Base-by-base conservation (phyloP, 2,797 vertebrate genomes). In the Etheostoma perlongum region DNA sequence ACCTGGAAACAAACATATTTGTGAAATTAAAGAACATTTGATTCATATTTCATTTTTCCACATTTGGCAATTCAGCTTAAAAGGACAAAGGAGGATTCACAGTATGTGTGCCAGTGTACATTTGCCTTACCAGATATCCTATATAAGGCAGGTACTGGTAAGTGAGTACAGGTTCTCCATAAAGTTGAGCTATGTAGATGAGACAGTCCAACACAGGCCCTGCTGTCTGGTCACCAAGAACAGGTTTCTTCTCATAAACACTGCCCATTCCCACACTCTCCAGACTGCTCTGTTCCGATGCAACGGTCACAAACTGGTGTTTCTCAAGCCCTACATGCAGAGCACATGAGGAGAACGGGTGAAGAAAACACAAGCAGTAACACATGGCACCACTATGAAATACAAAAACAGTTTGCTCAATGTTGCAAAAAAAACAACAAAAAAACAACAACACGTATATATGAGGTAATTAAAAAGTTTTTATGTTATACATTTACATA, bases 101-200 rank as follows among this genome's bases (percentile, higher is more conserved):
- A 11, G 36, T 11, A 4, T 48, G 21, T 68, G 11, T 54, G 3
- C 0, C 18, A 12, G 36, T 53, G 36, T 46, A 16, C 2, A 3
- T 49, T 25, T 2, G 3, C 33, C 85, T 88, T 89, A 99, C 98
- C 96, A 99, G 93, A 88, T 99, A 99, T 90, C 97, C 97, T 89
- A 99, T 97, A 87, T 99, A 99, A 76, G 98, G 98, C 89, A 99
- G 94, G 90, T 98, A 99, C 93, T 99, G 98, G 85, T 99, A 99
- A 21, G 98, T 99, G 74, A 99, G 96, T 64, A 99, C 97, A 0
- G 98, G 98, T 80, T 99, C 98, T 85, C 98, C 98, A 1, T 99
- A 99, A 30, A 99, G 95, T 78, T 97, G 96, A 1, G 98, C 98
- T n/a, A 99, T 90, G 1, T 99, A 97, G 82, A 99, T 93, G 0